A percentile compares a stretch with the other conserved stretches of the same genome.
phyloP scores from a whole-genome alignment of 2,113 vertebrate species.

The Tympanuchus pallidicinctus region DNA sequence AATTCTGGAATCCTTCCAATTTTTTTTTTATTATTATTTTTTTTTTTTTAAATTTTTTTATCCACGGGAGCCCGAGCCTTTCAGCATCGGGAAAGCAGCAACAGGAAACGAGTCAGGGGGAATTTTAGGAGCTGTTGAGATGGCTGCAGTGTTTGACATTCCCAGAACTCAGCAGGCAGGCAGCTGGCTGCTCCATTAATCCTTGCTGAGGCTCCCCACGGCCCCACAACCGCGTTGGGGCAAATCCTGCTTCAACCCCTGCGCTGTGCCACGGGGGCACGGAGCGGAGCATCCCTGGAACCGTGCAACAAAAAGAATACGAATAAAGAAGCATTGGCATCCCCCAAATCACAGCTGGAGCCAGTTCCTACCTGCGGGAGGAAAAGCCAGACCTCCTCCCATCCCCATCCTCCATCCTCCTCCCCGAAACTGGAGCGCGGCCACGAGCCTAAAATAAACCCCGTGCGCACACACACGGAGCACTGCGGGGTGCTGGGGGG shows the following conservation, averaged over 20 bases:
- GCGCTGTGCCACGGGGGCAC: background rate
- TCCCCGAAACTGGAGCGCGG: constrained; percentile 9
- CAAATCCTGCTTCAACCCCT: background rate
- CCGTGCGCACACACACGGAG: background rate
- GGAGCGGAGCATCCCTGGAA: background rate
- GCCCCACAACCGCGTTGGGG: background rate
- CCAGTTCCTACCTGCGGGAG: constrained; percentile 44
- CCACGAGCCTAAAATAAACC: constrained; percentile 34
- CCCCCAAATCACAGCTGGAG: background rate
- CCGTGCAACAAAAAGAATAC: background rate
- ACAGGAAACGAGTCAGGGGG: constrained; percentile 68
- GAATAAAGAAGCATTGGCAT: background rate
- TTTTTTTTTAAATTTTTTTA: background rate
- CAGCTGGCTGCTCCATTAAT: constrained; percentile 52
- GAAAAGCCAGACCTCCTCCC: constrained; percentile 33
- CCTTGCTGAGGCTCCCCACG: constrained; percentile 11
- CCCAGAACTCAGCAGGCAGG: constrained; percentile 68
- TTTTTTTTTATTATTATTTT: background rate
- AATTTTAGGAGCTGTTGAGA: constrained; percentile 72
- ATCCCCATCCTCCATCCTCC: constrained; percentile 14
- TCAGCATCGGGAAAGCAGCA: constrained; percentile 51
- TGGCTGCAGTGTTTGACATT: constrained; percentile 59
- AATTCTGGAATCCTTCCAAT: constrained; percentile 59
- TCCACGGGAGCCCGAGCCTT: constrained; percentile 60
- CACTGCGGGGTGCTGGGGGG: background rate